Percentiles rank a stretch among this genome's conserved stretches.
These are phyloP conservation scores for Leptura quadrifasciata DNA, from an alignment of 2,888 invertebrate species.

Conservation along the genomic window DNA sequence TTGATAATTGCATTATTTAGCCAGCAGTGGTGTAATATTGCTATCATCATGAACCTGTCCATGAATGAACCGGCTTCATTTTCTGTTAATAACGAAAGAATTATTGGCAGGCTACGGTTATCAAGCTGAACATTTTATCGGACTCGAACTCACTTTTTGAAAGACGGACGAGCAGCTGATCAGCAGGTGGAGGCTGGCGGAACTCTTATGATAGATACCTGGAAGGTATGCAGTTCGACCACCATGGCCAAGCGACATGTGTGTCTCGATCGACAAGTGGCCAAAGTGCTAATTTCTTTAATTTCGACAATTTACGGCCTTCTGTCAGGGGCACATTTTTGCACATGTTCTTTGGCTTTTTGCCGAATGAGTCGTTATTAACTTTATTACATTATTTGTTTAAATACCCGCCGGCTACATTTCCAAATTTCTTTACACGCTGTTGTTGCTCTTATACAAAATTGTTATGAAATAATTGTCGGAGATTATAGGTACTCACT, in stretches of 20 bases:
- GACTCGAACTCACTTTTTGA: background rate
- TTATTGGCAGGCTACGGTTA: conserved; percentile 27
- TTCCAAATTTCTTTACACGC: background rate
- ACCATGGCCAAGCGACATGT: conserved; percentile 32
- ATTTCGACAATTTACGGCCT: conserved; percentile 52
- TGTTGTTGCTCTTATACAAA: background rate
- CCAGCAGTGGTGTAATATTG: background rate
- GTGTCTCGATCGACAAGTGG: conserved; percentile 40
- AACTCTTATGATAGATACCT: conserved; percentile 36
- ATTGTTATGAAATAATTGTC: background rate
- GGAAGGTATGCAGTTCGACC: conserved; percentile 39
- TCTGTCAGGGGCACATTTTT: conserved; percentile 33
- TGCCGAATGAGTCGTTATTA: conserved; percentile 13
- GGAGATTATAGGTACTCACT: background rate
- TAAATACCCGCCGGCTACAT: background rate
- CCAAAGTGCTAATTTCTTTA: conserved; percentile 53
- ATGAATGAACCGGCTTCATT: conserved; percentile 11
- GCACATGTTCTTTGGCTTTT: conserved; percentile 31
- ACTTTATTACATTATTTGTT: conserved; percentile 25
- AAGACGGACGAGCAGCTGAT: conserved; percentile 41
- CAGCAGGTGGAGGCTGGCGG: conserved; percentile 40
- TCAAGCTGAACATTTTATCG: conserved; percentile 25
- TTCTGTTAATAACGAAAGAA: background rate
- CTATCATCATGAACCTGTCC: conserved; percentile 2
- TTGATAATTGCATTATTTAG: background rate